Base-by-base conservation (phyloP, 2,113 vertebrate species). In the Xiphophorus hellerii region DNA sequence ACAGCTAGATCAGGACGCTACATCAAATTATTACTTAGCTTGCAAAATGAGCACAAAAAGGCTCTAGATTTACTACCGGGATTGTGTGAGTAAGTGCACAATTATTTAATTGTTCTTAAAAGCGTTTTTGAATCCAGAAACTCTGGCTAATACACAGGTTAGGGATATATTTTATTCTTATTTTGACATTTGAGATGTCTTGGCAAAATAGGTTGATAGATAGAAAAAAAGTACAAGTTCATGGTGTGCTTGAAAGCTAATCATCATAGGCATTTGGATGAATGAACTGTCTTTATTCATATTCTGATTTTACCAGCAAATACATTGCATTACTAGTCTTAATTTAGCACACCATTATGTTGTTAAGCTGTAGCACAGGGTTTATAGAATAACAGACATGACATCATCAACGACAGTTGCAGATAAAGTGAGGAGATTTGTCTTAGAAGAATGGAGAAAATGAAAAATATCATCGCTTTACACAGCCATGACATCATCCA, bases 401-500 rank as follows among this genome's bases (percentile, higher is more conserved):
- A 93, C 89, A 90, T 93, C 92, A 92, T 84, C 29, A 84, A 76
- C 73, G 77, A 82, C 73, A 70, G 80, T 78, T 83, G 78, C 80
- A 90, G 91, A 93, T 89, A 92, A 84, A 82, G 91, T 48, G 63
- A 80, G 72, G 80, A 87, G 87, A 88, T 90, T 87, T 73, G 13
- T 63, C 74, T 71, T 80, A 81, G 84, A 88, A 86, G 74, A 87
- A 79, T 60, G 12, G 39, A n/a, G 60, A 35, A 83, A 66, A 76
- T 54, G 88, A 84, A 84, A 87, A 88, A 62, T 76, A 90, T 83
- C 62, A 33, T 71, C 66, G 75, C 51, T n/a, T 58, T n/a, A 58
- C 65, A 17, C 62, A 84, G 67, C 68, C 48, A 91, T 95, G 94
- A 95, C 93, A 90, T 95, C 94, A 95, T 77, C 84, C 78, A 71